Evolutionary conservation across 2,888 invertebrate species (phyloP), one percentile per base, ranked within the genome.

Genomic region (Nemapogon koenigi): DNA sequence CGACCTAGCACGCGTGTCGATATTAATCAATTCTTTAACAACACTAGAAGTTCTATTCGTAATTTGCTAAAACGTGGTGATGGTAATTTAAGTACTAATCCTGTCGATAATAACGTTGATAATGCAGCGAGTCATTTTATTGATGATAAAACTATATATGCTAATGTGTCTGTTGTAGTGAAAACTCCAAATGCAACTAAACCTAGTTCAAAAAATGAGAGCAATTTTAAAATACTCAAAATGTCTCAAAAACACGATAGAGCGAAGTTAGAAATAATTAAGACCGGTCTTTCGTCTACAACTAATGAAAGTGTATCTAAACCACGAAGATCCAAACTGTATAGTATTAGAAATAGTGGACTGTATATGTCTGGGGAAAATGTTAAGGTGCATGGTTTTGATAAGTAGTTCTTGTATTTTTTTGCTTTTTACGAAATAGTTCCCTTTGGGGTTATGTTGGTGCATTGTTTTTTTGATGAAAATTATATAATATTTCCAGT

Each of bases 221-320:
- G 11, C 28, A 28, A 28, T 28, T 4, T 11, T 28, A 28, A 28
- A 28, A 13, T 28, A 28, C 11, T n/a, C 11, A 28, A 28, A n/a
- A 3, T 13, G 15, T 3, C 29, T 29, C n/a, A 29, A 11, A 14
- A 3, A 14, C 3, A 29, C 11, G 19, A 19, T 41, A 59, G 61
- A 51, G 53, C 62, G 51, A 57, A 56, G 46, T 50, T 83, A 8
- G 81, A 82, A 38, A 86, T 88, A 46, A 75, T 81, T 43, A 83
- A 81, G 39, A 69, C 82, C 37, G 83, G 81, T 43, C 65, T 88
- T 40, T 73, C 85, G 3, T 88, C 82, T 1, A 87, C 88, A 2
- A 88, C 88, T 27, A 88, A 88, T 55, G 71, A 78, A 42, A 61
- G 62, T 53, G 29, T 46, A 7, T 37, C 39, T 10, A 43, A 45